Conservation (phyloP, 2,797 vertebrate species). For the Apodemus agrarius region DNA sequence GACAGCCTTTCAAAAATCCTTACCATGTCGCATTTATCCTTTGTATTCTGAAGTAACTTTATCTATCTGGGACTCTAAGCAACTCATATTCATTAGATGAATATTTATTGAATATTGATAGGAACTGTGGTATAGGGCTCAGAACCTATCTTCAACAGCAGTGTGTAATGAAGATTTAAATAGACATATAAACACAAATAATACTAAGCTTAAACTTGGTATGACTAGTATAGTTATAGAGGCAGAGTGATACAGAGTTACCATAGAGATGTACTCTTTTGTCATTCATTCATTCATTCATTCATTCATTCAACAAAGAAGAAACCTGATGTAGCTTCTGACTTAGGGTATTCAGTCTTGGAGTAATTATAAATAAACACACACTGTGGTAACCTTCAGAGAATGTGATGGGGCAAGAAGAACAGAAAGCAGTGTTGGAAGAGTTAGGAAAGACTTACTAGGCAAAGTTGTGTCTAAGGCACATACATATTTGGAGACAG, state of each 20-base stretch:
- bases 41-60: slow-evolving; percentile 52
- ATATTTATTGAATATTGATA: slow-evolving; percentile 31
- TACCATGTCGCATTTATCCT: slow-evolving; percentile 63
- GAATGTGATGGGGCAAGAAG: background rate
- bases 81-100: slow-evolving; percentile 4
- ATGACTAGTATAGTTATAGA: background rate
- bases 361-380: background rate
- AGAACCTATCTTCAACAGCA: background rate
- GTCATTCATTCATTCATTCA: background rate
- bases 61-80: slow-evolving; percentile 44
- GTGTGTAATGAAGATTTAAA: background rate
- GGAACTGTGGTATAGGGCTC: background rate
- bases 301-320: background rate
- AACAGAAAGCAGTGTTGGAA: background rate
- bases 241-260: background rate
- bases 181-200: background rate
- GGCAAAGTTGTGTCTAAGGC: background rate
- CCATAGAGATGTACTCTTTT: background rate
- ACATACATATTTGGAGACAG: slow-evolving; percentile 21
- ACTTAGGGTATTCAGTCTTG: background rate
- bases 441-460: background rate
- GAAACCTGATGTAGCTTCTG: background rate
- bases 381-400: background rate
- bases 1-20: slow-evolving; percentile 74
- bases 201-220: background rate